Percentiles rank a stretch among this genome's conserved stretches.
These are phyloP conservation scores for Horisme vitalbata DNA, from an alignment of 2,888 invertebrate species.

Conservation along the genomic window DNA sequence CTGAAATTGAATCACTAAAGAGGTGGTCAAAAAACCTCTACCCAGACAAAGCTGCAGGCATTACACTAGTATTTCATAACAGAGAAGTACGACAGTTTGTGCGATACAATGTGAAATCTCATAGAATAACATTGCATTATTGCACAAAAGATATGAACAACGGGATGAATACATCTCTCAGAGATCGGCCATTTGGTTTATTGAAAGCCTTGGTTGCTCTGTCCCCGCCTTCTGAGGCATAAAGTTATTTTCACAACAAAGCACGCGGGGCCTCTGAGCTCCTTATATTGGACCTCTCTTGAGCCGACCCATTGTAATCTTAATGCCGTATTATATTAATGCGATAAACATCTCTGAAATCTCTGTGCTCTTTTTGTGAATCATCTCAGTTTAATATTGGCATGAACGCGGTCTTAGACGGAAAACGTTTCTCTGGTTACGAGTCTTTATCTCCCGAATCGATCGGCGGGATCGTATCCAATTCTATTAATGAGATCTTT, in stretches of 20 bases:
- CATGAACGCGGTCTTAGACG: conserved; percentile 53
- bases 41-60: too few relatives aligned
- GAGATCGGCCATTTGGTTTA: conserved; percentile 72
- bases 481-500: conserved; percentile 63
- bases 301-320: conserved; percentile 79
- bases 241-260: conserved; percentile 82
- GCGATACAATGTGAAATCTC: conserved; percentile 34
- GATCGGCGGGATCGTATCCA: conserved; percentile 63
- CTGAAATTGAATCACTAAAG: too few relatives aligned
- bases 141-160: conserved; percentile 68
- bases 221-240: conserved; percentile 72
- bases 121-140: conserved; percentile 62
- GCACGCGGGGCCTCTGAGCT: conserved; percentile 70
- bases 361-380: conserved; percentile 65
- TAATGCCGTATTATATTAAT: conserved; percentile 82
- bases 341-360: conserved; percentile 79
- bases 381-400: conserved; percentile 71
- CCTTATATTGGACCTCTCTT: conserved; percentile 80
- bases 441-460: conserved; percentile 58
- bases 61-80: too few relatives aligned
- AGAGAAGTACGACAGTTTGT: conserved; percentile 30
- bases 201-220: conserved; percentile 71
- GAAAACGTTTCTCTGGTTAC: conserved; percentile 66
- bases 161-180: conserved; percentile 60
- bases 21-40: too few relatives aligned